Evolutionary conservation across 1,140 invertebrate genomes (phyloP).

Genomic region (Chrysopa pallens): DNA sequence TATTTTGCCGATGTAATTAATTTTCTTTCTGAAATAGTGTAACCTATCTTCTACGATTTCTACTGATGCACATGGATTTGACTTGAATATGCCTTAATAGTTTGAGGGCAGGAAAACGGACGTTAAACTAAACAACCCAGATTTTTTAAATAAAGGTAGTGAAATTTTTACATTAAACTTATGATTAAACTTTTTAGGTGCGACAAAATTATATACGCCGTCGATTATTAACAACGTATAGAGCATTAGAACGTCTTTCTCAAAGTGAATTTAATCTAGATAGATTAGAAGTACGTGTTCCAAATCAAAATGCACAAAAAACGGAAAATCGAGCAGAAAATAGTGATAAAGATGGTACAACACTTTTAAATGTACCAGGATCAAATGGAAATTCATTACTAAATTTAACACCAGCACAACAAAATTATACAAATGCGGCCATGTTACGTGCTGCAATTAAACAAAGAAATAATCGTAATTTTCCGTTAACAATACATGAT

Average conservation of each 20-base stretch:
- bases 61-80: too few species aligned
- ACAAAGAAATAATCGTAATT: slow-evolving; percentile 28
- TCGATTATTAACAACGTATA: slow-evolving; percentile 59
- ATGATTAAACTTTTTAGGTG: slow-evolving; percentile 28
- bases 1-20: too few species aligned
- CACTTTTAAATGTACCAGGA: slow-evolving; percentile 31
- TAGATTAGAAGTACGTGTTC: slow-evolving; percentile 40
- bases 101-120: too few species aligned
- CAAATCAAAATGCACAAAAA: slow-evolving; percentile 19
- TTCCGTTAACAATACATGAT: slow-evolving; percentile 52
- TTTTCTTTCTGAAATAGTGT: too few species aligned
- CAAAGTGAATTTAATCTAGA: slow-evolving; percentile 70
- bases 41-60: too few species aligned
- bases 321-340: slow-evolving; percentile 10
- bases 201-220: slow-evolving; percentile 55
- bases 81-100: too few species aligned
- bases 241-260: slow-evolving; percentile 59
- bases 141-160: too few species aligned
- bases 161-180: too few species aligned
- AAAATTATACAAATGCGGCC: slow-evolving; percentile 15
- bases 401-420: slow-evolving; percentile 8
- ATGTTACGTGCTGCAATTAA: slow-evolving; percentile 23
- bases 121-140: too few species aligned
- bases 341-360: slow-evolving; percentile 9
- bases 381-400: slow-evolving; percentile 16